Base-by-base conservation (phyloP, 2,113 vertebrate species). In the Sinocyclocheilus maitianheensis region DNA sequence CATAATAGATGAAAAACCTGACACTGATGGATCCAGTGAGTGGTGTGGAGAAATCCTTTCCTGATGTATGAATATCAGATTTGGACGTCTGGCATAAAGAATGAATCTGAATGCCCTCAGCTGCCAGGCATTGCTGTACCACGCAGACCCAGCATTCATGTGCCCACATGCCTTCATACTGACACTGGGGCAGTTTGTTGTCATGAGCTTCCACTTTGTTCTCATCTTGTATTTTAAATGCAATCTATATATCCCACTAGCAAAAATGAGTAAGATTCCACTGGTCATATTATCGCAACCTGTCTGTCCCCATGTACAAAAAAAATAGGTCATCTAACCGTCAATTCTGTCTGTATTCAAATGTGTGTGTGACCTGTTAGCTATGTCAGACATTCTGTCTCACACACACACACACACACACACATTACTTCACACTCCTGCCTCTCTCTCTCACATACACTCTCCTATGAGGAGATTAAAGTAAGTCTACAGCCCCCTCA, bases 311-410 rank as follows among this genome's bases (percentile, higher is more conserved):
- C 46, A 10, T 34, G 24, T 77, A 55, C 8, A 55, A 53, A 77
- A 43, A 43, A 82, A 69, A 43, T 82, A 82, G 80, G 63, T 51
- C n/a, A 81, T 20, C 40, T 11, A 5, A 26, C 79, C 79, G 30
- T 48, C 24, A 65, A 12, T 81, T 81, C 40, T 48, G 20, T 20
- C 12, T 20, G 53, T 63, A 20, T 81, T 67, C 40, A 87, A 53
- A 79, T 77, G 48, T 74, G 75, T 18, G 53, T 43, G 14, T 60
- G 18, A 67, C 43, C 74, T 60, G 46, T 77, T 16, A 69, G 71
- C 48, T 71, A 80, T 58, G 77, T 37, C 46, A 81, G 48, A 85
- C 76, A 71, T 48, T 22, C 62, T n/a, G 40, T n/a, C 75, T 16
- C 58, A 53, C 65, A 62, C 51, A 72, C 16, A 80, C 65, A 86